A percentile compares a stretch with the other conserved stretches of the same genome.
phyloP scores from a whole-genome alignment of 2,888 invertebrate genomes.

The Troglohyphantes excavatus region DNA sequence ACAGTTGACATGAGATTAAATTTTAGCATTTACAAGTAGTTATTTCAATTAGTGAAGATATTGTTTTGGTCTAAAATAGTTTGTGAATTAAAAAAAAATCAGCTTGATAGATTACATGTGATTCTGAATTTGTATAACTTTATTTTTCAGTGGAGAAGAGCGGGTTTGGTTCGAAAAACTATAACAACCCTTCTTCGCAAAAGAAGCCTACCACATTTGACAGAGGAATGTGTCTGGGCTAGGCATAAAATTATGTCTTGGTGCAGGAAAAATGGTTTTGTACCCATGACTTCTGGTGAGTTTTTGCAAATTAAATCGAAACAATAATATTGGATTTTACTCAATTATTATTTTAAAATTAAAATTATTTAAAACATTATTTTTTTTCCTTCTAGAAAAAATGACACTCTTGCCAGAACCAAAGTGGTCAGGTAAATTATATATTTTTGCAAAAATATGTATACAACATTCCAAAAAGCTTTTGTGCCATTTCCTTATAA shows the following conservation, averaged over 20 bases:
- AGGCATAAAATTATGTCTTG: constrained; percentile 63
- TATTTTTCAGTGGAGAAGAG: constrained; percentile 73
- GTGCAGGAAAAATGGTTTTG: constrained; percentile 76
- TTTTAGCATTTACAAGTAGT: no score
- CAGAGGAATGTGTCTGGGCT: constrained; percentile 62
- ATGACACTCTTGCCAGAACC: constrained; percentile 69
- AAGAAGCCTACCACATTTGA: neutral
- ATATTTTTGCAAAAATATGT: neutral
- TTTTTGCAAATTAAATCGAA: neutral
- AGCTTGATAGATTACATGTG: no score
- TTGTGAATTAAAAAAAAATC: no score
- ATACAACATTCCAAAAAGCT: no score
- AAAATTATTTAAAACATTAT: neutral
- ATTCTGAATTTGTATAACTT: neutral
- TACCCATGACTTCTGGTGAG: constrained; percentile 63
- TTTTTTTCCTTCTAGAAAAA: constrained; percentile 54
- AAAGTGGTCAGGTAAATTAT: constrained; percentile 71
- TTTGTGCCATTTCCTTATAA: no score
- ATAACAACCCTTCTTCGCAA: constrained; percentile 52
- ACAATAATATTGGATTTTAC: neutral
- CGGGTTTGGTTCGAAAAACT: constrained; percentile 54
- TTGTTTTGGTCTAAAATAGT: no score
- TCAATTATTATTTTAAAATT: neutral
- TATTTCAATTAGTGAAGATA: no score
- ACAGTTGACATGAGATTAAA: no score